Conservation (phyloP, 1,140 invertebrate species). For the Drosophila virilis region DNA sequence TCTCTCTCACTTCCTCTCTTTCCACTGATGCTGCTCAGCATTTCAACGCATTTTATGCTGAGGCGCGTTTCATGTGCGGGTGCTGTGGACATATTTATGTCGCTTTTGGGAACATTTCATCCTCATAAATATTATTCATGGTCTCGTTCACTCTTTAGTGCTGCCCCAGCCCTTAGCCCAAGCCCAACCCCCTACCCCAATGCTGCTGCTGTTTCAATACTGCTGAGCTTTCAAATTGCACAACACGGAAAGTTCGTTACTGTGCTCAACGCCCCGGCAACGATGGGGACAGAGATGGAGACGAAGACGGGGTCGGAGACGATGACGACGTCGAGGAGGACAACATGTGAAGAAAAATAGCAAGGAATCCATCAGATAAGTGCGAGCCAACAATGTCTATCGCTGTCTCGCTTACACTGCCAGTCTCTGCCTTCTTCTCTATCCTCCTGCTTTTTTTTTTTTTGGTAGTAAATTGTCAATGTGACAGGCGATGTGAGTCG, state of each 20-base stretch:
- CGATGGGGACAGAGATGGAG: conserved; percentile 1
- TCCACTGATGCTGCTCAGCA: conserved; percentile 29
- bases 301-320: neutral
- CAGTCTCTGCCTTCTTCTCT: neutral
- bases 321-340: conserved; percentile 22
- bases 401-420: neutral
- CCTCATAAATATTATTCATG: conserved; percentile 84
- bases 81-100: conserved; percentile 84
- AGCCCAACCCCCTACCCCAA: neutral
- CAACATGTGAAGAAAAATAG: conserved; percentile 65
- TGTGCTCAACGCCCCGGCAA: conserved; percentile 45
- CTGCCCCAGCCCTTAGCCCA: conserved; percentile 13
- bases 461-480: conserved; percentile 82
- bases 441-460: conserved; percentile 14
- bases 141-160: conserved; percentile 68
- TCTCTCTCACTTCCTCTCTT: neutral
- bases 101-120: conserved; percentile 84
- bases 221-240: conserved; percentile 74
- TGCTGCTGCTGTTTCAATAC: conserved; percentile 30
- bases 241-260: conserved; percentile 70
- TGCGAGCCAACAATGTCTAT: conserved; percentile 48
- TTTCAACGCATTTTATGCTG: conserved; percentile 72
- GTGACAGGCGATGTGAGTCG: conserved; percentile 69
- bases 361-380: conserved; percentile 78
- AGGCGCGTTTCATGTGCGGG: conserved; percentile 74